Percentiles rank a stretch among this genome's conserved stretches.
phyloP scores from a whole-genome alignment of 1,140 invertebrate genomes.

The Drosophila nigrodunni region DNA sequence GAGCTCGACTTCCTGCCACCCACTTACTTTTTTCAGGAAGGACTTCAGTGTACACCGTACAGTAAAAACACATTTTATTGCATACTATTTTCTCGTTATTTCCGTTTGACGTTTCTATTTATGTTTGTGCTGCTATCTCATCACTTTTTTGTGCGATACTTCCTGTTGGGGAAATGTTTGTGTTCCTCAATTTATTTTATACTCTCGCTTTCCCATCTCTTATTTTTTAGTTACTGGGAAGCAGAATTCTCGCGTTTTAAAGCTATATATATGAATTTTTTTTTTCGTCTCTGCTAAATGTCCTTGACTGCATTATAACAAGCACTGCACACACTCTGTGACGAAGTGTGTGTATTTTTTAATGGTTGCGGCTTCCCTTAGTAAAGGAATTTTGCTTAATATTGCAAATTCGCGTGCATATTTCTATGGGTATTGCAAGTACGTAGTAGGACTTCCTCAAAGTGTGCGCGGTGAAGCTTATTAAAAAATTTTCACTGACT shows the following conservation, averaged over 20 bases:
- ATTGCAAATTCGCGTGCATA: constrained; percentile 72
- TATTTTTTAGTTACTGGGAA: constrained; percentile 25
- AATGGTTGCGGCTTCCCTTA: constrained; percentile 41
- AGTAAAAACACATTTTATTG: constrained; percentile 66
- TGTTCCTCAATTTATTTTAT: constrained; percentile 21
- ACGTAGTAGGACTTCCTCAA: constrained; percentile 42
- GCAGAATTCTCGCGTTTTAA: constrained; percentile 51
- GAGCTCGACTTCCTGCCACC: constrained; percentile 27
- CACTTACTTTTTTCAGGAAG: background rate
- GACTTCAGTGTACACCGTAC: constrained; percentile 4
- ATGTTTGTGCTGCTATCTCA: constrained; percentile 26
- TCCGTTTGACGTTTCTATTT: constrained; percentile 67
- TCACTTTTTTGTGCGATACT: constrained; percentile 46
- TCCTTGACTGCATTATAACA: constrained; percentile 68
- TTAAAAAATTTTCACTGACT: constrained; percentile 63
- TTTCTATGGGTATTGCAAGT: constrained; percentile 50
- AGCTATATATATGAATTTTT: constrained; percentile 22
- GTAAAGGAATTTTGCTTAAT: constrained; percentile 50
- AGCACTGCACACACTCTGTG: constrained; percentile 22
- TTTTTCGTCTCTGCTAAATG: constrained; percentile 45
- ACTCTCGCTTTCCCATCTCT: constrained; percentile 2
- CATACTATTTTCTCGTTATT: constrained; percentile 75
- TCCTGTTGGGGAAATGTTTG: constrained; percentile 32
- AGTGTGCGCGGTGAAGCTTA: constrained; percentile 52
- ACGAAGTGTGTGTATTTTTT: constrained; percentile 18